Conservation (phyloP, 2,888 invertebrate species). For the Rhingia campestris region DNA sequence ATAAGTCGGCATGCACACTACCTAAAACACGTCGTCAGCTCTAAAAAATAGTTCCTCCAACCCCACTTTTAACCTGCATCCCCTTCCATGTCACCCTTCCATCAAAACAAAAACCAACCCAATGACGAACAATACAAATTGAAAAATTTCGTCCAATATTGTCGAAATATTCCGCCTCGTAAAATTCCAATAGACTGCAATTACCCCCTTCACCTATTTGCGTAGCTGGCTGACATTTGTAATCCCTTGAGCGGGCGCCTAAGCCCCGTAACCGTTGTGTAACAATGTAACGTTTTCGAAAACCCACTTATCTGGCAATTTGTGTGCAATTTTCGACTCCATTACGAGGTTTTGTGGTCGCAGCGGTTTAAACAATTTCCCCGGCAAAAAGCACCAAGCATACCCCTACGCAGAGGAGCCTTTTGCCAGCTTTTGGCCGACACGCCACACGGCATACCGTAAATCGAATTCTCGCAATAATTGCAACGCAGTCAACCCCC, state of each 20-base stretch:
- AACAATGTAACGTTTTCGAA: conserved; percentile 38
- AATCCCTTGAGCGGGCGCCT: neutral
- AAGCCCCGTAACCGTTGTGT: conserved; percentile 25
- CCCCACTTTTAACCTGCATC: no score
- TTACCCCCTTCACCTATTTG: conserved; percentile 31
- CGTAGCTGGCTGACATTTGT: conserved; percentile 33
- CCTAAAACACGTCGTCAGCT: no score
- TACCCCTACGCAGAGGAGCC: conserved; percentile 9
- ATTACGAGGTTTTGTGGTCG: conserved; percentile 65
- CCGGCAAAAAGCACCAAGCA: conserved; percentile 46
- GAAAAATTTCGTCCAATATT: conserved; percentile 20
- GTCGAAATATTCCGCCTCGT: conserved; percentile 56
- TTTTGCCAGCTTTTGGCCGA: conserved; percentile 54
- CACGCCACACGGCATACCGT: conserved; percentile 62
- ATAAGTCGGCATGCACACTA: no score
- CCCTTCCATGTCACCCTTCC: neutral
- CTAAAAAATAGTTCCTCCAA: no score
- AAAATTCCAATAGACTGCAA: conserved; percentile 59
- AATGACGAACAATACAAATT: neutral
- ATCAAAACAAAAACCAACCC: neutral
- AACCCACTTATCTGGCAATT: conserved; percentile 69
- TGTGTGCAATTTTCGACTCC: conserved; percentile 72
- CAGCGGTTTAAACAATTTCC: conserved; percentile 59
- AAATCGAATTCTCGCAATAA: conserved; percentile 72
- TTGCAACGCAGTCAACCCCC: conserved; percentile 55